Conservation (phyloP, 2,797 vertebrate genomes). For the Oryzias sinensis region DNA sequence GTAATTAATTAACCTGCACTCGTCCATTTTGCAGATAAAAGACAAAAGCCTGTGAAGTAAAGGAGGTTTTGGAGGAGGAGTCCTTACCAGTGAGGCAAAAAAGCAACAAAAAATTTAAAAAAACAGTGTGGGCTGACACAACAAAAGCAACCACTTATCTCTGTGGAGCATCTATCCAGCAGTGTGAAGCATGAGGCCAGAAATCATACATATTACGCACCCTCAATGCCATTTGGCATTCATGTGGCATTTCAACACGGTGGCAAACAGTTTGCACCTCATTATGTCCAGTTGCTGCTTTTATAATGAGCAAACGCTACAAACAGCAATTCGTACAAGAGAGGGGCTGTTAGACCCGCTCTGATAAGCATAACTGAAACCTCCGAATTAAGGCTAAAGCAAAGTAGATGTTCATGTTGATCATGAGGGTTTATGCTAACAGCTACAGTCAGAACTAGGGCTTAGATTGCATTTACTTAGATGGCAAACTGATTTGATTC, state of each 20-base stretch:
- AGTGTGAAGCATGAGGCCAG: slow-evolving; percentile 51
- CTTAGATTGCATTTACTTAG: too few species aligned
- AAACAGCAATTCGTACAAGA: slow-evolving; percentile 14
- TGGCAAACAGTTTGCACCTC: slow-evolving; percentile 79
- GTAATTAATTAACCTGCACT: slow-evolving; percentile 36
- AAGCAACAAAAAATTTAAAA: neutral
- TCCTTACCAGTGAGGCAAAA: slow-evolving; percentile 32
- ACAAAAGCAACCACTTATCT: slow-evolving; percentile 57
- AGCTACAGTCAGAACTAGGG: too few species aligned
- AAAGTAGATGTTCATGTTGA: slow-evolving; percentile 10
- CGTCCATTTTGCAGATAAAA: slow-evolving; percentile 33
- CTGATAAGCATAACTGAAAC: slow-evolving; percentile 15
- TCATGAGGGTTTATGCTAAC: neutral
- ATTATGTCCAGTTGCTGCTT: slow-evolving; percentile 79
- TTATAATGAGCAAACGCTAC: slow-evolving; percentile 25
- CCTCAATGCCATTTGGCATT: slow-evolving; percentile 80
- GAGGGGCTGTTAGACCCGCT: slow-evolving; percentile 22
- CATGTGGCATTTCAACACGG: slow-evolving; percentile 81
- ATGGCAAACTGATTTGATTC: too few species aligned
- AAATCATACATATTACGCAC: slow-evolving; percentile 59
- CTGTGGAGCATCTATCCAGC: slow-evolving; percentile 43
- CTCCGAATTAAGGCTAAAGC: slow-evolving; percentile 14
- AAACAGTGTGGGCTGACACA: slow-evolving; percentile 35
- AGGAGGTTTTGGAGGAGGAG: slow-evolving; percentile 39
- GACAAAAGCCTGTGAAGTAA: slow-evolving; percentile 30